Conservation (phyloP, 2,113 vertebrate species). For the Nycticebus coucang region DNA sequence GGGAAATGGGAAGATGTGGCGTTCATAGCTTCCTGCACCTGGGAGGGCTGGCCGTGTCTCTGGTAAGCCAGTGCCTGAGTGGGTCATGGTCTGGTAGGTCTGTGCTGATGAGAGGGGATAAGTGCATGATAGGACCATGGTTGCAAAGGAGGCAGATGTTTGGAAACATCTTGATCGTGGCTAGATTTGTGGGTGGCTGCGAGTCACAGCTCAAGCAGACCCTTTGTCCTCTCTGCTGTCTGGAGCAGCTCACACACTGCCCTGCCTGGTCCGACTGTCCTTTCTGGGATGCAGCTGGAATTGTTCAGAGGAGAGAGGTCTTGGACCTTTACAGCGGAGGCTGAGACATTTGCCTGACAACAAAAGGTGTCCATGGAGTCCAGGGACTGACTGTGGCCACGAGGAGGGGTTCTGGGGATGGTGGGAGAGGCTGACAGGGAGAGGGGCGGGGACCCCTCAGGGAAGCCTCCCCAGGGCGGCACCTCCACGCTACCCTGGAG, state of each 20-base stretch:
- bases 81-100: accelerated
- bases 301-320: too few relatives aligned
- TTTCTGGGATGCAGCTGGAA: neutral
- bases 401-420: neutral
- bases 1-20: neutral
- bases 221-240: accelerated
- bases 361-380: neutral
- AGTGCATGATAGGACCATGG: accelerated
- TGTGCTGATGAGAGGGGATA: neutral
- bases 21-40: accelerated
- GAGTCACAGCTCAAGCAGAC: accelerated
- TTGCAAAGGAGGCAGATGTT: neutral
- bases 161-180: neutral
- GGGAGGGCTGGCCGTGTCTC: accelerated
- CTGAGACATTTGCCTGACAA: too few relatives aligned
- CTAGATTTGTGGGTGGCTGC: accelerated
- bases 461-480: neutral
- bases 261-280: neutral
- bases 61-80: accelerated
- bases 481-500: too few relatives aligned
- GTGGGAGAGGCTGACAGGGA: neutral
- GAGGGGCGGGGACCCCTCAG: accelerated
- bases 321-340: accelerated
- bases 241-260: neutral
- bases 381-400: neutral